phyloP scores from a whole-genome alignment of 2,113 vertebrate genomes.

The Thamnaconus septentrionalis region DNA sequence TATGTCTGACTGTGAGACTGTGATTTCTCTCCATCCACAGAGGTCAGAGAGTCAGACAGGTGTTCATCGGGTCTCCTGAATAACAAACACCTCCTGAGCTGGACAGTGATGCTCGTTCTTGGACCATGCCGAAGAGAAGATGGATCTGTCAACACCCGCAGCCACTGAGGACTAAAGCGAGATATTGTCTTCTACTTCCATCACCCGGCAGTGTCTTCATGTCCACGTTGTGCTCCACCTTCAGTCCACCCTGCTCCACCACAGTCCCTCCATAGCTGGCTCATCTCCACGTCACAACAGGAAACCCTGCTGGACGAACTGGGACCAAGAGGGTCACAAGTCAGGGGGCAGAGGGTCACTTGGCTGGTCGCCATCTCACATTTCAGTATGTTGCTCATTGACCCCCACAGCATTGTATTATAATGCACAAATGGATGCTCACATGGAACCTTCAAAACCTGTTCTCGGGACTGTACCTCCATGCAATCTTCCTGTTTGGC shows the following conservation, averaged over 20 bases:
- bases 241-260: slow-evolving; percentile 2
- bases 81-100: slow-evolving; percentile 68
- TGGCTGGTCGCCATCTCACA: slow-evolving; percentile 75
- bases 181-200: slow-evolving; percentile 10
- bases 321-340: slow-evolving; percentile 22
- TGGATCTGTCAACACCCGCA: slow-evolving; percentile 17
- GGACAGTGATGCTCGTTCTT: slow-evolving; percentile 53
- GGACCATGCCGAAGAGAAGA: slow-evolving; percentile 43
- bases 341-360: slow-evolving; percentile 65
- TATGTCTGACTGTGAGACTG: no score
- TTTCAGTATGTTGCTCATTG: slow-evolving; percentile 96
- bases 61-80: slow-evolving; percentile 43
- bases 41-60: no score
- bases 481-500: slow-evolving; percentile 89
- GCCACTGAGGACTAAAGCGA: slow-evolving; percentile 44
- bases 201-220: slow-evolving; percentile 2
- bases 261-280: slow-evolving; percentile 39
- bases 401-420: slow-evolving; percentile 91
- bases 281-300: slow-evolving; percentile 12
- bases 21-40: no score
- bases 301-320: slow-evolving; percentile 29
- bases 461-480: slow-evolving; percentile 93
- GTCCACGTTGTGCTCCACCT: slow-evolving; percentile 8
- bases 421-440: slow-evolving; percentile 99
- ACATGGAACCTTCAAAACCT: slow-evolving; percentile 96